These are phyloP conservation scores for Drosophila cardini DNA, from an alignment of 1,140 invertebrate genomes.

Conservation along the genomic window DNA sequence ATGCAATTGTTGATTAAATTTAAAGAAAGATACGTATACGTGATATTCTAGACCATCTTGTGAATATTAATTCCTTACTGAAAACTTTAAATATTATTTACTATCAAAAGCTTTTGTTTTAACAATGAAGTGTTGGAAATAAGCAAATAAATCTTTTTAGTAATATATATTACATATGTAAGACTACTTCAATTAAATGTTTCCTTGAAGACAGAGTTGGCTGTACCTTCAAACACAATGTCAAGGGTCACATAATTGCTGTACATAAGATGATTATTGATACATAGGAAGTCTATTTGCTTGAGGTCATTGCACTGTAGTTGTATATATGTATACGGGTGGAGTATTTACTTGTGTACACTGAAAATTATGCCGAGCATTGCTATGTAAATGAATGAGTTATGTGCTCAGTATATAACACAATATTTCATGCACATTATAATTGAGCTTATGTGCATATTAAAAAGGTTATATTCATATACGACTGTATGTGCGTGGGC, in stretches of 20 bases:
- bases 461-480: slow-evolving; percentile 23
- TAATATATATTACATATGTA: no score
- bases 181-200: no score
- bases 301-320: slow-evolving; percentile 6
- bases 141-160: no score
- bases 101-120: background rate
- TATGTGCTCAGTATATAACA: slow-evolving; percentile 30
- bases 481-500: slow-evolving; percentile 12
- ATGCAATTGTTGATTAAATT: no score
- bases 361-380: slow-evolving; percentile 16
- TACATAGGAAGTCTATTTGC: slow-evolving; percentile 7
- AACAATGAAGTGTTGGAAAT: background rate
- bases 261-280: background rate
- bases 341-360: slow-evolving; percentile 21
- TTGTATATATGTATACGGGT: background rate
- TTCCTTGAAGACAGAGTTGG: no score
- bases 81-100: background rate
- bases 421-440: slow-evolving; percentile 36
- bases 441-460: slow-evolving; percentile 40
- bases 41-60: no score
- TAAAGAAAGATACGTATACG: no score
- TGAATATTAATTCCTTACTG: no score
- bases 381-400: slow-evolving; percentile 30
- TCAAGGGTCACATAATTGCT: slow-evolving; percentile 3
- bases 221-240: background rate